Evolutionary conservation across 2,797 vertebrate genomes (phyloP).

Genomic region (Pseudochromis fuscus): DNA sequence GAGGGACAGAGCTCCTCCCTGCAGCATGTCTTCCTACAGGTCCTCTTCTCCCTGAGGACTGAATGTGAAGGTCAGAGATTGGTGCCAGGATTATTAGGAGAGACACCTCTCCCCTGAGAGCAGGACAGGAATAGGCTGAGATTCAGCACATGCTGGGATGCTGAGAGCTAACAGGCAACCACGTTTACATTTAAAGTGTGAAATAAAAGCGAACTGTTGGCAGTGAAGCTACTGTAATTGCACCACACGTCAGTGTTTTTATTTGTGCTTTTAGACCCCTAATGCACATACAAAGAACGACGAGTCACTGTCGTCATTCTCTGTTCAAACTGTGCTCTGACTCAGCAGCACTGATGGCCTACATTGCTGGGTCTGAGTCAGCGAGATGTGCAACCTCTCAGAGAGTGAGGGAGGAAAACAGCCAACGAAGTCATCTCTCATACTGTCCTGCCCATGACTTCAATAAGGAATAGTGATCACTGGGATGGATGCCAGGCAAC

Average conservation of each 20-base stretch:
- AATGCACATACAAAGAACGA: constrained; percentile 9
- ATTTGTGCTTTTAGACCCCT: neutral
- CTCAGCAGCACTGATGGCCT: constrained; percentile 49
- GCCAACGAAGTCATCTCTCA: constrained; percentile 22
- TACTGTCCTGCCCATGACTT: constrained; percentile 4
- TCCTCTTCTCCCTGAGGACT: constrained; percentile 3
- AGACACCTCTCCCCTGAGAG: constrained; percentile 24
- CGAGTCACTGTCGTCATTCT: constrained; percentile 38
- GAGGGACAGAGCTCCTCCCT: constrained; percentile 7
- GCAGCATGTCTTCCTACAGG: constrained; percentile 32
- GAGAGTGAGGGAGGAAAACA: constrained; percentile 12
- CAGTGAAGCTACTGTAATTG: neutral
- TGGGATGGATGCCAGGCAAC: constrained; percentile 13
- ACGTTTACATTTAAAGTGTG: neutral
- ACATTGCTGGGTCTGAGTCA: constrained; percentile 42
- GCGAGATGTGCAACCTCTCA: constrained; percentile 34
- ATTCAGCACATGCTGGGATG: neutral
- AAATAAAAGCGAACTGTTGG: neutral
- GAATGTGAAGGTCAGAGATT: constrained; percentile 52
- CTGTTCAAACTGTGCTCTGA: constrained; percentile 49
- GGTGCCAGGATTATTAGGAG: constrained; percentile 35
- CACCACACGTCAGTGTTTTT: neutral
- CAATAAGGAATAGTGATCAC: constrained; percentile 31
- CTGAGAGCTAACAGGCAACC: neutral
- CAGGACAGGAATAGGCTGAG: neutral